Conservation (phyloP, 2,888 invertebrate genomes). For the Caenorhabditis sp. region DNA sequence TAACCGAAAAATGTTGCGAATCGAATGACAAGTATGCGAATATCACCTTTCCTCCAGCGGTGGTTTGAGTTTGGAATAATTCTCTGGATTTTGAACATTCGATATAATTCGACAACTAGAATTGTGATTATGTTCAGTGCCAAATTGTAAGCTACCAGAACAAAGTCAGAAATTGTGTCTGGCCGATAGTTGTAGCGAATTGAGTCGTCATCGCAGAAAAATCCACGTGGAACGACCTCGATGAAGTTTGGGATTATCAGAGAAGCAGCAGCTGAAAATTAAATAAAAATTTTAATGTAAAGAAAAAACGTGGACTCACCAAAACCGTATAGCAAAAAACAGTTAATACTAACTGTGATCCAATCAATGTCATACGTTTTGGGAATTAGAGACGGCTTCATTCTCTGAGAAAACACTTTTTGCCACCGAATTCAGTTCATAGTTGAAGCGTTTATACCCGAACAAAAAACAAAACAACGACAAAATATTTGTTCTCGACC, state of each 20-base stretch:
- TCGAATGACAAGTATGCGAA: conserved; percentile 49
- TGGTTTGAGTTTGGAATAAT: conserved; percentile 39
- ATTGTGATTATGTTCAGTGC: conserved; percentile 36
- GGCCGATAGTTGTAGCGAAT: conserved; percentile 46
- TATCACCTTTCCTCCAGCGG: conserved; percentile 45
- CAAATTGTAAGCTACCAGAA: conserved; percentile 36
- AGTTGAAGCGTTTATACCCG: too few relatives aligned
- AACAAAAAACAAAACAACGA: too few relatives aligned
- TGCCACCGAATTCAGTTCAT: background rate
- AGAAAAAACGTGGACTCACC: conserved; percentile 25
- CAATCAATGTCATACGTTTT: conserved; percentile 34
- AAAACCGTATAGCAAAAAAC: conserved; percentile 49
- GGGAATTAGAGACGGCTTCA: conserved; percentile 41
- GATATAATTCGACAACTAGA: conserved; percentile 42
- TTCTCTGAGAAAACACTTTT: conserved; percentile 40
- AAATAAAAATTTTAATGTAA: background rate
- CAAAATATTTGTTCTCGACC: too few relatives aligned
- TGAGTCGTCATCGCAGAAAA: conserved; percentile 57
- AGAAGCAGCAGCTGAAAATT: conserved; percentile 38
- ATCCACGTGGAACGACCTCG: conserved; percentile 48
- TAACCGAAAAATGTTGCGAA: conserved; percentile 55
- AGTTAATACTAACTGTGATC: conserved; percentile 38
- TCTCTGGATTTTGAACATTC: conserved; percentile 40
- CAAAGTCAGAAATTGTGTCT: conserved; percentile 35
- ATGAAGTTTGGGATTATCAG: conserved; percentile 38